phyloP scores from a whole-genome alignment of 2,113 vertebrate species.

The Propithecus coquereli region DNA sequence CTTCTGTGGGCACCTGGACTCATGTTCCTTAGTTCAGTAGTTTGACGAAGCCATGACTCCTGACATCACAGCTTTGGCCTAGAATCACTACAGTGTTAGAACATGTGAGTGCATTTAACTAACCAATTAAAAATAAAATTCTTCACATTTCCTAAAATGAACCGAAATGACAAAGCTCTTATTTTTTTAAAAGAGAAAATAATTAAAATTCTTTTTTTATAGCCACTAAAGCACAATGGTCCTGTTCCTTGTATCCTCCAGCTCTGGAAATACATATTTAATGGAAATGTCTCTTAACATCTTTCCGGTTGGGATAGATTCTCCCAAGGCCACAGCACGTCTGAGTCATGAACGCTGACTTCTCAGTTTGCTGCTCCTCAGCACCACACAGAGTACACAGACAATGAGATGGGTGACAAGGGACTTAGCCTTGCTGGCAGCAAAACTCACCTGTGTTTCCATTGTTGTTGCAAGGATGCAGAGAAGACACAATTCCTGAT shows the following conservation, averaged over 20 bases:
- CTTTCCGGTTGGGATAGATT: neutral
- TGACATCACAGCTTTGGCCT: neutral
- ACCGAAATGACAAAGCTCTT: neutral
- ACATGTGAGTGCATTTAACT: neutral
- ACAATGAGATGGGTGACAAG: neutral
- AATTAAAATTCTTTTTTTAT: neutral
- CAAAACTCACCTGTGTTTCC: neutral
- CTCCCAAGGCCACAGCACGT: neutral
- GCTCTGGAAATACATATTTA: neutral
- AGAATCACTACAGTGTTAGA: neutral
- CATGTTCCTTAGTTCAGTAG: neutral
- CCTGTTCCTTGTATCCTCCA: neutral
- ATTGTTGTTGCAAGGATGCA: neutral
- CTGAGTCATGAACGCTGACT: neutral
- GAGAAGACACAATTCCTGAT: neutral
- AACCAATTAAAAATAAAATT: neutral
- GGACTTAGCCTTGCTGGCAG: too few species aligned
- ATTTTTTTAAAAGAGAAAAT: neutral
- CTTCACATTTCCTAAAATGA: neutral
- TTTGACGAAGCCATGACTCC: neutral
- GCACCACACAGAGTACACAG: too few species aligned
- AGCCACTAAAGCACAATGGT: neutral
- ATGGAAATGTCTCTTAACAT: neutral
- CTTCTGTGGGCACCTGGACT: neutral
- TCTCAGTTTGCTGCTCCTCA: neutral